Conservation (phyloP, 2,113 vertebrate genomes). For the Oncorhynchus gorbuscha region DNA sequence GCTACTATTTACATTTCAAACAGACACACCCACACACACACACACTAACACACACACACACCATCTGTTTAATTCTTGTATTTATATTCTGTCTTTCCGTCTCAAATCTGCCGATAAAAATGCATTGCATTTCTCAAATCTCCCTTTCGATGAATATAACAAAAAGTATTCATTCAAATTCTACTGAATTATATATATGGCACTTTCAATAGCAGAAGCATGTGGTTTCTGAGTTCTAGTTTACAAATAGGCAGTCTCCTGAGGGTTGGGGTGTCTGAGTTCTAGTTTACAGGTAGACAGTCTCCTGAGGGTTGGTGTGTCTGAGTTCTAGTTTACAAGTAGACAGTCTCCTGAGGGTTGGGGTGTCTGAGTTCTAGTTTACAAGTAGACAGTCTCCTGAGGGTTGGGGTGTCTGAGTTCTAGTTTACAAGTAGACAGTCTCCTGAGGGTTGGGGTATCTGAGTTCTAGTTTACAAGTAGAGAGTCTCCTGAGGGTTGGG, state of each 20-base stretch:
- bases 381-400: background rate
- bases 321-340: background rate
- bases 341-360: background rate
- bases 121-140: constrained; percentile 24
- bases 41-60: constrained; percentile 15
- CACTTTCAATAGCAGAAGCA: constrained; percentile 41
- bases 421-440: too few species aligned
- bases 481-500: too few species aligned
- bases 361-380: background rate
- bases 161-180: constrained; percentile 49
- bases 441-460: background rate
- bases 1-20: constrained; percentile 31
- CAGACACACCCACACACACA: constrained; percentile 24
- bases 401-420: background rate
- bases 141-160: constrained; percentile 49
- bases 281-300: too few species aligned
- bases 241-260: too few species aligned
- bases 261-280: too few species aligned
- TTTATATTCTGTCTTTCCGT: constrained; percentile 29
- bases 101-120: constrained; percentile 42
- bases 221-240: constrained; percentile 20
- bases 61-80: background rate
- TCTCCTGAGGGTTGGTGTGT: background rate
- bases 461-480: too few species aligned
- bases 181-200: constrained; percentile 54